phyloP scores from a whole-genome alignment of 2,888 invertebrate genomes.

The Dugesia japonica region DNA sequence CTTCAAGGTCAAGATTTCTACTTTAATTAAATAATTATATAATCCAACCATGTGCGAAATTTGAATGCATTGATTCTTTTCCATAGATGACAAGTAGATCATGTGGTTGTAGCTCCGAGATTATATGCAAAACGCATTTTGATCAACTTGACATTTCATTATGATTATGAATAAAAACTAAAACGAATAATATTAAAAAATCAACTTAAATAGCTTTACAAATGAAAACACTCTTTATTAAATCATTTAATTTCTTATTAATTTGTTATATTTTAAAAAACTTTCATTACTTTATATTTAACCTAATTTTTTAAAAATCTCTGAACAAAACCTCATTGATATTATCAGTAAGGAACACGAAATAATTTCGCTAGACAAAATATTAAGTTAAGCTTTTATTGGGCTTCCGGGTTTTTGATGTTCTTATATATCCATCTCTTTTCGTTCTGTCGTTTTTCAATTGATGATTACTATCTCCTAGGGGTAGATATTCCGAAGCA shows the following conservation, averaged over 20 bases:
- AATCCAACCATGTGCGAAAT: neutral
- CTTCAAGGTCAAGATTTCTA: neutral
- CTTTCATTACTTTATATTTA: neutral
- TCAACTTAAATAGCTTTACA: neutral
- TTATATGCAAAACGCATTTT: neutral
- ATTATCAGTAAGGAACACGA: too few relatives aligned
- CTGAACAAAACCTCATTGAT: too few relatives aligned
- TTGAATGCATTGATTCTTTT: neutral
- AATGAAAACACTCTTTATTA: neutral
- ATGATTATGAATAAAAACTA: neutral
- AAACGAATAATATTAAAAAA: neutral
- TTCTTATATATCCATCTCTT: too few relatives aligned
- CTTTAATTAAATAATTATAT: too few relatives aligned
- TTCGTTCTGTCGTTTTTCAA: too few relatives aligned
- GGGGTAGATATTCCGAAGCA: too few relatives aligned
- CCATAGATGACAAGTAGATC: neutral
- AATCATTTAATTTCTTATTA: neutral
- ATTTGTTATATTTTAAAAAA: neutral
- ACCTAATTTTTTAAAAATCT: neutral
- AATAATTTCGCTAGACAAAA: too few relatives aligned
- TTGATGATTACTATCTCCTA: too few relatives aligned
- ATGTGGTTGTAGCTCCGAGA: neutral
- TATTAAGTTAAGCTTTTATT: too few relatives aligned
- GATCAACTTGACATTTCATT: neutral
- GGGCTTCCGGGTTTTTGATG: too few relatives aligned